These are phyloP conservation scores for Chelidonichthys spinosus DNA, from an alignment of 2,797 vertebrate species.

Conservation along the genomic window DNA sequence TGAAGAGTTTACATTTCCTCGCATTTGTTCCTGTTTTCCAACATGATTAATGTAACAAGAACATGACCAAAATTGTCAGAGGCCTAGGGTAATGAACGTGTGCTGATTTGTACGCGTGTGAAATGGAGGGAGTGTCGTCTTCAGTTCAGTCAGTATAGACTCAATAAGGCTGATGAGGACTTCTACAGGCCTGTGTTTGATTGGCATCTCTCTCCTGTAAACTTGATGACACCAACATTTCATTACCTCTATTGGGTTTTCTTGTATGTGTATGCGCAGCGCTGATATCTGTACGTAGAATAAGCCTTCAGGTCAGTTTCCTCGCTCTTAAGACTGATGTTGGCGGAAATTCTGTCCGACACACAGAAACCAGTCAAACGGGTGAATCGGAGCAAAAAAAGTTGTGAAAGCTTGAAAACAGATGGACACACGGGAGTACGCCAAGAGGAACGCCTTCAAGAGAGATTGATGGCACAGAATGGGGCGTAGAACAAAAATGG, in stretches of 20 bases:
- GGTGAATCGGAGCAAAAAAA: neutral
- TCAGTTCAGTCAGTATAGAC: constrained; percentile 14
- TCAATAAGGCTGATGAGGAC: neutral
- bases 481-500: neutral
- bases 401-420: constrained; percentile 30
- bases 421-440: constrained; percentile 20
- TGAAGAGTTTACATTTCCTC: constrained; percentile 50
- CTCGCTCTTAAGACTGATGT: neutral
- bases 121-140: constrained; percentile 1
- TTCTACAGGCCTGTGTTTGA: neutral
- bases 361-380: neutral
- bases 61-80: constrained; percentile 12
- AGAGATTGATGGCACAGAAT: constrained; percentile 18
- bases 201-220: neutral
- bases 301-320: neutral
- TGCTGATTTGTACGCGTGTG: constrained; percentile 20
- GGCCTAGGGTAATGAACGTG: constrained; percentile 23
- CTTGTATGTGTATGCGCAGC: neutral
- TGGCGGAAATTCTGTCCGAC: neutral
- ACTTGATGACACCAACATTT: neutral
- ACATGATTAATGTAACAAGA: constrained; percentile 27
- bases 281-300: neutral
- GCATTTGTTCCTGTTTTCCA: constrained; percentile 37
- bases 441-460: constrained; percentile 25
- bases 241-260: neutral